Conservation (phyloP, 92 coral and sea anemone genomes). For the Ricordea florida region DNA sequence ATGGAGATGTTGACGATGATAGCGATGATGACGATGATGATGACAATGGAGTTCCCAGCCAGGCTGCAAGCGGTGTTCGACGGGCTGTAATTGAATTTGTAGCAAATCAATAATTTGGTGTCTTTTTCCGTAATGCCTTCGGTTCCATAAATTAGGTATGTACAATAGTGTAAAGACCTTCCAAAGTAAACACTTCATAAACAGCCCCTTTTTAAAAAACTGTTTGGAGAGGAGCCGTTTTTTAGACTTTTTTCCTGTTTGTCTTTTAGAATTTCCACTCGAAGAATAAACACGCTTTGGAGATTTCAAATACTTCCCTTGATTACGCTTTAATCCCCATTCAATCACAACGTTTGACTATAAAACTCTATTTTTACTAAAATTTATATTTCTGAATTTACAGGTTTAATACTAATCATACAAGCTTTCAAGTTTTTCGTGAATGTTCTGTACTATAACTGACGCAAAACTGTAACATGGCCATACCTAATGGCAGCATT, state of each 20-base stretch:
- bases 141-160: constrained; percentile 1
- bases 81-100: constrained; percentile 22
- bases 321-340: not conserved
- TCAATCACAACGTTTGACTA: not conserved
- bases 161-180: not conserved
- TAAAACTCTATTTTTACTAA: constrained; percentile 1
- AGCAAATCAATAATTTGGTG: constrained; percentile 31
- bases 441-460: constrained; percentile 3
- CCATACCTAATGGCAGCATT: constrained; percentile 5
- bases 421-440: constrained; percentile 12
- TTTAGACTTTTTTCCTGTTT: not conserved
- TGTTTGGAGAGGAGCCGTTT: constrained; percentile 7
- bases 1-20: constrained; percentile 14
- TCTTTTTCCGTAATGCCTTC: constrained; percentile 10
- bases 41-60: constrained; percentile 42
- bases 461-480: constrained; percentile 20
- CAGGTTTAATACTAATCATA: not conserved
- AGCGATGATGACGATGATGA: constrained; percentile 28
- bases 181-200: not conserved
- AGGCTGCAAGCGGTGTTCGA: constrained; percentile 37
- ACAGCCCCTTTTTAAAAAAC: not conserved
- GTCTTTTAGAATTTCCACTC: constrained; percentile 11
- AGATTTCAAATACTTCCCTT: not conserved
- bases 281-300: not conserved
- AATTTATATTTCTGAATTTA: not conserved